Conservation (phyloP, 2,888 invertebrate species). For the Resseliella maxima region DNA sequence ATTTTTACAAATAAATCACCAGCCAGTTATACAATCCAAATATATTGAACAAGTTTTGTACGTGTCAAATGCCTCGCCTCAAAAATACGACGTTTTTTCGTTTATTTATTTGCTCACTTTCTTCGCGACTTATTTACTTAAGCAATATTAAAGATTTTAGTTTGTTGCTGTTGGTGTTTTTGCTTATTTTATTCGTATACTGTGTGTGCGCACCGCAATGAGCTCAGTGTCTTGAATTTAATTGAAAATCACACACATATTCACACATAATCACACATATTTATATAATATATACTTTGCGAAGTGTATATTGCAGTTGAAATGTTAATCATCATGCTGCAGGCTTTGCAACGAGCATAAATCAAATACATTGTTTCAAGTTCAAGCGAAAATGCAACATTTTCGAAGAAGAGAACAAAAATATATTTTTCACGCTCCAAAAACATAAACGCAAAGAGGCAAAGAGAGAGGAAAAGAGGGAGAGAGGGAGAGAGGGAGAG, state of each 20-base stretch:
- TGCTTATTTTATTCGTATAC: too few relatives aligned
- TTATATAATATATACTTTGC: too few relatives aligned
- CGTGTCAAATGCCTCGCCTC: conserved; percentile 53
- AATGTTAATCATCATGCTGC: conserved; percentile 43
- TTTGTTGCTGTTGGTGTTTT: neutral
- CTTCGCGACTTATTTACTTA: conserved; percentile 48
- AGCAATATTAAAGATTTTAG: conserved; percentile 25
- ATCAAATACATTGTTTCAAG: conserved; percentile 45
- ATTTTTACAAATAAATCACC: conserved; percentile 53
- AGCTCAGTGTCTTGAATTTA: conserved; percentile 48
- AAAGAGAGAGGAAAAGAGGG: neutral
- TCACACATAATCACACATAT: neutral
- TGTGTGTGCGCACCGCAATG: neutral
- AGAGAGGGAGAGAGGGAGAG: too few relatives aligned
- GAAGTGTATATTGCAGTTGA: neutral
- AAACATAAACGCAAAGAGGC: neutral
- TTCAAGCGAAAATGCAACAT: conserved; percentile 37
- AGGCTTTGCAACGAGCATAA: conserved; percentile 10
- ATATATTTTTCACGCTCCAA: neutral
- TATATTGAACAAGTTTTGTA: conserved; percentile 36
- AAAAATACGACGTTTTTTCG: neutral
- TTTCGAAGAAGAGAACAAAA: neutral
- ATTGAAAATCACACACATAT: conserved; percentile 42
- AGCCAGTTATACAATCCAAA: conserved; percentile 27
- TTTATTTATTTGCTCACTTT: conserved; percentile 48